Conservation (phyloP, 2,888 invertebrate genomes). For the Caenorhabditis sp. region DNA sequence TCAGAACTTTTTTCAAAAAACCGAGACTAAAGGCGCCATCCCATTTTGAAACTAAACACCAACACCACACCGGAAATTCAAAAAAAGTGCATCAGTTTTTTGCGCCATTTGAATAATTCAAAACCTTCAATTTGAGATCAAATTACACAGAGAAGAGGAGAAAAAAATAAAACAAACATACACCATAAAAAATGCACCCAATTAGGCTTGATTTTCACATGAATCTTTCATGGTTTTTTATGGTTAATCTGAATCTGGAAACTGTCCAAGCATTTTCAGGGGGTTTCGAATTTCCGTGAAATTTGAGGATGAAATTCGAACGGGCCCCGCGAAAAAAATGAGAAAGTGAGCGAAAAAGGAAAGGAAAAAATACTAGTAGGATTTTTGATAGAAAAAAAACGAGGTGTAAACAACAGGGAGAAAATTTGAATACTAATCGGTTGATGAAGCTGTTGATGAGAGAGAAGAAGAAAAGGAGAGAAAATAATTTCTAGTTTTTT, state of each 20-base stretch:
- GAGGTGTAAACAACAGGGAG: background rate
- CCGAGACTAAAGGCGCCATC: no score
- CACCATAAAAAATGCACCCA: background rate
- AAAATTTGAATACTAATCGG: conserved; percentile 1
- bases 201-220: background rate
- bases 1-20: no score
- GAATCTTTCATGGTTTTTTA: background rate
- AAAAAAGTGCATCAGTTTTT: background rate
- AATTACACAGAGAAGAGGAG: background rate
- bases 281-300: background rate
- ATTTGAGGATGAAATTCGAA: background rate
- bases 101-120: background rate
- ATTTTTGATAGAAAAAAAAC: background rate
- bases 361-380: background rate
- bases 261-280: no score
- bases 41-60: background rate
- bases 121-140: background rate
- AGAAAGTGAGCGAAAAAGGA: no score
- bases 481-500: conserved; percentile 1
- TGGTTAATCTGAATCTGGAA: background rate
- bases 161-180: background rate
- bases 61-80: background rate
- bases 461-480: background rate
- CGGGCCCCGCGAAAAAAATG: background rate
- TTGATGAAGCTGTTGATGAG: background rate